Conservation (phyloP, 2,888 invertebrate species). For the Chelonus formosanus region DNA sequence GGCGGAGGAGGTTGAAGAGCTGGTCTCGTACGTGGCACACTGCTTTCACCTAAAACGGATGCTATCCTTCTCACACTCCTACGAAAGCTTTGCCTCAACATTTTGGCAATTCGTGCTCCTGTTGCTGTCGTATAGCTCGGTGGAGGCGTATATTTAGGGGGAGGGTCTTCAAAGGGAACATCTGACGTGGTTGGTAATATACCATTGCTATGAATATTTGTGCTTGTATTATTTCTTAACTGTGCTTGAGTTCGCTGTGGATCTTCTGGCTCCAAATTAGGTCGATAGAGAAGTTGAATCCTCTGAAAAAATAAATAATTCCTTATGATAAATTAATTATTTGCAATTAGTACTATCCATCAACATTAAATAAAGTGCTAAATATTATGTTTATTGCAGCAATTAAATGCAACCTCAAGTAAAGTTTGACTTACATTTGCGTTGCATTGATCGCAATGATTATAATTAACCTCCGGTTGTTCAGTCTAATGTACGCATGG, state of each 20-base stretch:
- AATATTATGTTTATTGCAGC: not conserved
- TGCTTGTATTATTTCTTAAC: slow-evolving; percentile 49
- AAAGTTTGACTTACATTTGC: slow-evolving; percentile 54
- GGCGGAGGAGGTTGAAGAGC: slow-evolving; percentile 69
- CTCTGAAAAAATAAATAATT: slow-evolving; percentile 69
- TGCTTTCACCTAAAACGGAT: slow-evolving; percentile 67
- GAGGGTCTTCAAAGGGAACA: slow-evolving; percentile 75
- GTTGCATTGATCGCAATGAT: slow-evolving; percentile 62
- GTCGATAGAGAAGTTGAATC: slow-evolving; percentile 84
- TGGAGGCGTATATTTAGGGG: slow-evolving; percentile 93
- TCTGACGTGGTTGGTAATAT: slow-evolving; percentile 55
- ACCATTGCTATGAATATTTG: slow-evolving; percentile 56
- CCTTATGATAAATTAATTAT: slow-evolving; percentile 6
- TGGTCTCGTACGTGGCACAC: slow-evolving; percentile 55
- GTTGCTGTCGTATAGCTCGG: slow-evolving; percentile 93
- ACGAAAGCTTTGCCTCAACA: slow-evolving; percentile 79
- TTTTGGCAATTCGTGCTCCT: slow-evolving; percentile 81
- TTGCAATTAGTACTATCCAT: not conserved
- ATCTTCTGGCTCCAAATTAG: slow-evolving; percentile 70
- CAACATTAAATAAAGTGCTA: too few species aligned
- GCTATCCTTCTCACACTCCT: slow-evolving; percentile 79
- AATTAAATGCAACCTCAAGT: not conserved
- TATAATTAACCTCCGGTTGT: slow-evolving; percentile 58
- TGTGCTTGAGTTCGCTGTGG: slow-evolving; percentile 54
- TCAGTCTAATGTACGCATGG: slow-evolving; percentile 49